A percentile compares a stretch with the other conserved stretches of the same genome.
Conservation (phyloP, 2,888 invertebrate species). For the Spilarctia lutea region DNA sequence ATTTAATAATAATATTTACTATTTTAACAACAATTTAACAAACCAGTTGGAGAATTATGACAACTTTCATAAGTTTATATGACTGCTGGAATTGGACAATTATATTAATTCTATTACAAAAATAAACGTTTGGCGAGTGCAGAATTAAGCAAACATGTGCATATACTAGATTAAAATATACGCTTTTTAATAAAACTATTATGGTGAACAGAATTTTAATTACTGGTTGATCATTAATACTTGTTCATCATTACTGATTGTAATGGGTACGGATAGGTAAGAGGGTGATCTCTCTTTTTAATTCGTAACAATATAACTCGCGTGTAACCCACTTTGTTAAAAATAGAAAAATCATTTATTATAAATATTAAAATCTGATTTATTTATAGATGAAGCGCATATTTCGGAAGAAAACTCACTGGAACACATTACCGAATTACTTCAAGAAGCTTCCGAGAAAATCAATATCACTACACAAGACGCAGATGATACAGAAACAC, state of each 20-base stretch:
- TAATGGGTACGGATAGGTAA: no score
- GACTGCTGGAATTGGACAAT: not conserved
- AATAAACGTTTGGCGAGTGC: not conserved
- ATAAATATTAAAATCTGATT: no score
- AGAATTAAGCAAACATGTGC: no score
- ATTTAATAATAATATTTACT: no score
- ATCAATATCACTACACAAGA: constrained; percentile 56
- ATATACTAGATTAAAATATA: no score
- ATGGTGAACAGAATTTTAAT: no score
- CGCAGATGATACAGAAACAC: constrained; percentile 62
- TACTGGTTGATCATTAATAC: no score
- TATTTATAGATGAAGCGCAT: constrained; percentile 48
- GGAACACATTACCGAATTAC: constrained; percentile 63
- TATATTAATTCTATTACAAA: not conserved
- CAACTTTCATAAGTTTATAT: not conserved
- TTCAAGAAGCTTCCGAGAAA: constrained; percentile 70
- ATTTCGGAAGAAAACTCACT: constrained; percentile 60
- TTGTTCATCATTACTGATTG: no score
- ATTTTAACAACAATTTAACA: not conserved
- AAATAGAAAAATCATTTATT: not conserved
- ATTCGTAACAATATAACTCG: not conserved
- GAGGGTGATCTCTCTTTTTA: not conserved
- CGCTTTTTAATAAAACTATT: no score
- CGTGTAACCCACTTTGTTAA: not conserved
- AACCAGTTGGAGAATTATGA: no score